Evolutionary conservation across 2,797 vertebrate genomes (phyloP), one percentile per base, ranked within the genome.

Genomic region (Steatocranus sp.): DNA sequence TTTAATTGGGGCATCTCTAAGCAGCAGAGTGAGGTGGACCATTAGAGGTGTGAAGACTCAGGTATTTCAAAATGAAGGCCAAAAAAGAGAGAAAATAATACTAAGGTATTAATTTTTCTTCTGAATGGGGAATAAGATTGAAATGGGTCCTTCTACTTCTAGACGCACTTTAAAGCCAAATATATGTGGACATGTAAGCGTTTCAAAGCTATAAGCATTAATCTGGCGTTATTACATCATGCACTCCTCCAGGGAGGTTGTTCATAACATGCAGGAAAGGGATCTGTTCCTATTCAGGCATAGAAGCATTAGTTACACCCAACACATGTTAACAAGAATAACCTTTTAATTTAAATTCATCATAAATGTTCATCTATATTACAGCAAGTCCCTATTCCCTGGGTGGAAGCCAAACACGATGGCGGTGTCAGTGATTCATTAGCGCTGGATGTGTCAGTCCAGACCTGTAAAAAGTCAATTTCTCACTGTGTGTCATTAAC

Each of bases 81-180:
- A 41, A 38, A 63, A 63, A 1, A 20, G n/a, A n/a, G n/a, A n/a
- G n/a, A 23, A 0, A 23, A 0, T 27, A 43, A 25, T 68, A 23
- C 0, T 41, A 41, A 0, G 20, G 8, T 68, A 15, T 0, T 23
- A 38, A 15, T 0, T 41, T 20, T 7, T 41, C 36, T 0, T 41
- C 8, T 41, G 2, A 41, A 0, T 17, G 6, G 36, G 20, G 61
- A 14, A 66, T 38, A 0, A 6, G 6, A 34, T 17, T 11, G 32
- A 36, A 36, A 34, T 36, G 11, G 32, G n/a, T 63, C 11, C 4
- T 3, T 7, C 30, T 20, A 5, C 0, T n/a, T 61, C 58, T 36
- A 20, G 61, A 41, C 2, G 0, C 12, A 10, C 14, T 43, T 68
- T 25, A 68, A 4, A 15, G 0, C 20, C 0, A 68, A 43, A 43